These are phyloP conservation scores for Pogona vitticeps DNA, from an alignment of 2,113 vertebrate genomes.

Conservation along the genomic window DNA sequence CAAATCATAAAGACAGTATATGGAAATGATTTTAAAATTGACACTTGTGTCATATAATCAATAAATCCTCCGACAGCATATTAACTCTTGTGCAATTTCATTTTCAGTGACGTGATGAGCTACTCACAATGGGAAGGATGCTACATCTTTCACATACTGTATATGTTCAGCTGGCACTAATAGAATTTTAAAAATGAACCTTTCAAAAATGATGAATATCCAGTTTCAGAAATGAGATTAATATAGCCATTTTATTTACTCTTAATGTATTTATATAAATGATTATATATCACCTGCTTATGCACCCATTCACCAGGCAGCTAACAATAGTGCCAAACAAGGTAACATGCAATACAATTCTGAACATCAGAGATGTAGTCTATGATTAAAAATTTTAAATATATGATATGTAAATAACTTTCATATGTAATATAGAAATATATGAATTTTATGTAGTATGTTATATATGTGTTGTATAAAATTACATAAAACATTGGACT, in stretches of 20 bases:
- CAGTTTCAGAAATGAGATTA: not conserved
- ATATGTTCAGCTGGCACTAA: not conserved
- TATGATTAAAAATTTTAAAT: not conserved
- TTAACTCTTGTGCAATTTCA: not conserved
- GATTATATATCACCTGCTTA: not conserved
- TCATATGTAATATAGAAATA: too few species aligned
- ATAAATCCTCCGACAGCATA: not conserved
- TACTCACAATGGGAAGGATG: not conserved
- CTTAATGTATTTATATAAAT: not conserved
- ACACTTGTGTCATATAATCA: not conserved
- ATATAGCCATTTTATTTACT: not conserved
- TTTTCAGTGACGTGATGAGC: not conserved
- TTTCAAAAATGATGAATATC: not conserved
- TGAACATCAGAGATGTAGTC: not conserved
- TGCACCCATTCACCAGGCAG: not conserved
- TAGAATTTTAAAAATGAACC: not conserved
- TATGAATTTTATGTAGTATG: too few species aligned
- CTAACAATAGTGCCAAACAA: not conserved
- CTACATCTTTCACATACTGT: not conserved
- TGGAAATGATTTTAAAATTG: not conserved
- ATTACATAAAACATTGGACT: not conserved
- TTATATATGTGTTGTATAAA: too few species aligned
- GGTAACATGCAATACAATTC: not conserved
- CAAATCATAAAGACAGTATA: not conserved
- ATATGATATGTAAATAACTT: too few species aligned